A percentile compares a stretch with the other conserved stretches of the same genome.
Conservation (phyloP, 1,140 invertebrate species). For the Zophobas atratus region DNA sequence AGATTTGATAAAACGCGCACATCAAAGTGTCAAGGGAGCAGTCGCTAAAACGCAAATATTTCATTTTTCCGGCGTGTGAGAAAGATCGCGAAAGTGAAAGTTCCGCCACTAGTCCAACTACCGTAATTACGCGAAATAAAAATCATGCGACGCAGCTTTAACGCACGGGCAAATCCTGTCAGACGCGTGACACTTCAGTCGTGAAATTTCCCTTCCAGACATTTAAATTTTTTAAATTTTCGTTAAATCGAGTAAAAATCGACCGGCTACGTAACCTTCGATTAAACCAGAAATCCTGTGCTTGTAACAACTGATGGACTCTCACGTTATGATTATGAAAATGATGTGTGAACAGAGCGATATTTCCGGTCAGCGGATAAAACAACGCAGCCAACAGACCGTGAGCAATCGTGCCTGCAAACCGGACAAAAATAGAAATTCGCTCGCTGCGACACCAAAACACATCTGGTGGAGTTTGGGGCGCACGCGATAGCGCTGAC, state of each 20-base stretch:
- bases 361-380: slow-evolving; percentile 51
- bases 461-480: no score
- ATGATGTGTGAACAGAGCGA: slow-evolving; percentile 46
- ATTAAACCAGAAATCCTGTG: slow-evolving; percentile 2
- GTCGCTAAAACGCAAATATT: neutral
- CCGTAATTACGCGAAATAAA: no score
- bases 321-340: slow-evolving; percentile 22
- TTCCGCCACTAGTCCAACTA: neutral
- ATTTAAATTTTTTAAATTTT: no score
- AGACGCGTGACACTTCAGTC: no score
- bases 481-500: no score
- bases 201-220: no score
- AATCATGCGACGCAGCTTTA: no score
- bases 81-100: neutral
- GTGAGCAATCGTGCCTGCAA: neutral
- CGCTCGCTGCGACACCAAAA: no score
- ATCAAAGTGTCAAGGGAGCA: slow-evolving; percentile 3
- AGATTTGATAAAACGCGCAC: neutral
- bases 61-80: neutral
- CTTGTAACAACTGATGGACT: neutral
- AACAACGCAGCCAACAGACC: slow-evolving; percentile 43
- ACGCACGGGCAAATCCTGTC: no score
- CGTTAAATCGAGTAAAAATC: no score
- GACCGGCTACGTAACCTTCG: neutral
- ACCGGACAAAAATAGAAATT: slow-evolving; percentile 1